phyloP scores from a whole-genome alignment of 2,797 vertebrate species.

The Squalus acanthias region DNA sequence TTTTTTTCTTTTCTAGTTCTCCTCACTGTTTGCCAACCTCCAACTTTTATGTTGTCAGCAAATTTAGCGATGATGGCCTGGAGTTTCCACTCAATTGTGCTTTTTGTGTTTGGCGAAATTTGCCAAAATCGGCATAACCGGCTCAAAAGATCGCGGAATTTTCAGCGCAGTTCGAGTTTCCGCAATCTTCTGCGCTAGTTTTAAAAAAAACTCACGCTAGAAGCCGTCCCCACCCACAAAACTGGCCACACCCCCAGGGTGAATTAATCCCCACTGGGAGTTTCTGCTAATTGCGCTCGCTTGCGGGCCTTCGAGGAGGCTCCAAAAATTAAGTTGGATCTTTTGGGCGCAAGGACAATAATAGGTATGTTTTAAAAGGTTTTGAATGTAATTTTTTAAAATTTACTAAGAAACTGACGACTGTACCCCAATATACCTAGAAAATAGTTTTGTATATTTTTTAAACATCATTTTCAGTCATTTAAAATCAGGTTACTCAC shows the following conservation, averaged over 20 bases:
- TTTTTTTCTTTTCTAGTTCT: background rate
- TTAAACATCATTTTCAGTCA: background rate
- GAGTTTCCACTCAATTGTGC: background rate
- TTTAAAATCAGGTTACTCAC: background rate
- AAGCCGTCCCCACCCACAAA: too few relatives aligned
- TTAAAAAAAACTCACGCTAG: too few relatives aligned
- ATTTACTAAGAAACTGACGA: too few relatives aligned
- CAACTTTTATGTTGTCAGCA: background rate
- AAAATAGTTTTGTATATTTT: too few relatives aligned
- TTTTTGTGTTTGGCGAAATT: background rate
- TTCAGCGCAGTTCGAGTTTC: background rate
- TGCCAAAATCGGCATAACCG: background rate
- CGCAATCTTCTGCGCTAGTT: too few relatives aligned
- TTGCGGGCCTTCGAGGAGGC: background rate
- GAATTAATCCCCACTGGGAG: too few relatives aligned
- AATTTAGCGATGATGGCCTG: background rate
- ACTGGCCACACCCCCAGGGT: too few relatives aligned
- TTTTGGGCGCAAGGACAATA: background rate
- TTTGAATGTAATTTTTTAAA: too few relatives aligned
- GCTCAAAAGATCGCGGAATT: background rate
- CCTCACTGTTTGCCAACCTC: background rate
- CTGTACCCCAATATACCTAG: too few relatives aligned
- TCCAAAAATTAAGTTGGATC: background rate
- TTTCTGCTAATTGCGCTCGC: too few relatives aligned
- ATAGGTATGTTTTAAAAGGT: too few relatives aligned